Evolutionary conservation across 2,113 vertebrate species (phyloP).

Genomic region (Anser cygnoides): DNA sequence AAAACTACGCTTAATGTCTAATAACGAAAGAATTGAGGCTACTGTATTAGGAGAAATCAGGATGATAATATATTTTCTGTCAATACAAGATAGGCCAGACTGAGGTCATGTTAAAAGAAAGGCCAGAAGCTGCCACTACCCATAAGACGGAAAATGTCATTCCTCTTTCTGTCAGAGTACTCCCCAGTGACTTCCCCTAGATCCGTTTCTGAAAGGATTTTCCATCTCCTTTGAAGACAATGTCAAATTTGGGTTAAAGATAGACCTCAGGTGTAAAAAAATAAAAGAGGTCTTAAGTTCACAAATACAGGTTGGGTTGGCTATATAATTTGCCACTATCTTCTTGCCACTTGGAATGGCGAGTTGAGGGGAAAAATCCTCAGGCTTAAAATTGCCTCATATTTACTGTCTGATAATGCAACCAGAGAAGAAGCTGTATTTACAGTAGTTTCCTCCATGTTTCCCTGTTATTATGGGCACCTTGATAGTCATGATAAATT

Average conservation of each 20-base stretch:
- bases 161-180: background rate
- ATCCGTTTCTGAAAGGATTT: background rate
- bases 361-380: background rate
- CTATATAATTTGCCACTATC: background rate
- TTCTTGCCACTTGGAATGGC: background rate
- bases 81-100: background rate
- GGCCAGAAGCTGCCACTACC: background rate
- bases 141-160: background rate
- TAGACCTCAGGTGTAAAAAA: background rate
- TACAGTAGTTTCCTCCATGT: background rate
- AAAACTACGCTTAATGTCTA: background rate
- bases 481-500: background rate
- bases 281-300: background rate
- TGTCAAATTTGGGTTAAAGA: background rate
- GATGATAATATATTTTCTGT: constrained; percentile 4
- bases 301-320: background rate
- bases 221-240: background rate
- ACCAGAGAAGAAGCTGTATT: background rate
- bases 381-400: background rate
- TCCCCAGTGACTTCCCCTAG: background rate
- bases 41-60: constrained; percentile 37
- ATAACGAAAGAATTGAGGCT: background rate
- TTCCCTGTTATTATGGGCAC: background rate
- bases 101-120: background rate
- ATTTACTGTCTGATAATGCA: background rate